Conservation (phyloP, 2,113 vertebrate genomes). For the Zootoca vivipara region DNA sequence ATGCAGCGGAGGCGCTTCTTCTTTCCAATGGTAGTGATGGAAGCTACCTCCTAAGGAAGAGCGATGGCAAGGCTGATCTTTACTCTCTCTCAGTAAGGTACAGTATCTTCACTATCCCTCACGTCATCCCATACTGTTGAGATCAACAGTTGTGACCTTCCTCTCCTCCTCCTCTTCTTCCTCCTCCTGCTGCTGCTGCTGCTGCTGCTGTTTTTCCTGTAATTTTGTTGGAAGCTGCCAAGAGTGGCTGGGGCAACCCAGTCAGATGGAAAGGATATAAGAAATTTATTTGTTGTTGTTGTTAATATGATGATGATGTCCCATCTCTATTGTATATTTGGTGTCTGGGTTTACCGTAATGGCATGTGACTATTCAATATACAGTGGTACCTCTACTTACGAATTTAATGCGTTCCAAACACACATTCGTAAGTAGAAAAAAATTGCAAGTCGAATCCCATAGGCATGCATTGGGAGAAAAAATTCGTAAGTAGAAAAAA, state of each 20-base stretch:
- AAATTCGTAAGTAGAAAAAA: too few species aligned
- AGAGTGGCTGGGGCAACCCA: too few species aligned
- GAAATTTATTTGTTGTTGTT: too few species aligned
- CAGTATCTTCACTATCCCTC: not conserved
- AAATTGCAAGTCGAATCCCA: too few species aligned
- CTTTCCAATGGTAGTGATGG: slow-evolving; percentile 92
- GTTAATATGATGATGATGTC: not conserved
- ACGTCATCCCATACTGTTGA: not conserved
- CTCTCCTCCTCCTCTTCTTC: not conserved
- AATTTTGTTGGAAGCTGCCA: too few species aligned
- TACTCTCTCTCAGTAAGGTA: slow-evolving; percentile 95
- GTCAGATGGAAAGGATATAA: too few species aligned
- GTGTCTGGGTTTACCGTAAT: not conserved
- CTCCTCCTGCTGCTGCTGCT: too few species aligned
- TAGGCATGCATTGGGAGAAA: too few species aligned
- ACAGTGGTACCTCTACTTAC: too few species aligned
- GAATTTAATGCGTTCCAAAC: too few species aligned
- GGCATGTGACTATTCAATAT: not conserved
- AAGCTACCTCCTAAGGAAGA: slow-evolving; percentile 92
- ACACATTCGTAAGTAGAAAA: too few species aligned
- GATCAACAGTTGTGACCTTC: not conserved
- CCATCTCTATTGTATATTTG: not conserved
- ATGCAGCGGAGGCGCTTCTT: slow-evolving; percentile 91
- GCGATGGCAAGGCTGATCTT: slow-evolving; percentile 78
- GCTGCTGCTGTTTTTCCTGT: too few species aligned